These are phyloP conservation scores for Aquatica leii DNA, from an alignment of 2,888 invertebrate species.

Conservation along the genomic window DNA sequence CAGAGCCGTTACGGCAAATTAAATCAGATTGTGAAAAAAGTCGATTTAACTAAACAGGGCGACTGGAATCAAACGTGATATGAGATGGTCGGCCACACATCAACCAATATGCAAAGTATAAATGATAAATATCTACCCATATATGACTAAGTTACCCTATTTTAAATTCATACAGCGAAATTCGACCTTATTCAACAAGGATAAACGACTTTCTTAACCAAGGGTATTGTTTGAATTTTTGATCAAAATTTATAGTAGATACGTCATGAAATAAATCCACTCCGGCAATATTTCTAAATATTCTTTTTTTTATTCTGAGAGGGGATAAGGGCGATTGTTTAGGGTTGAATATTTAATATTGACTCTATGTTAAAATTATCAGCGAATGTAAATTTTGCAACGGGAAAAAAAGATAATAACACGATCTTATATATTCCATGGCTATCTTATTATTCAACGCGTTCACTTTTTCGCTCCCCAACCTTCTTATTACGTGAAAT, in stretches of 20 bases:
- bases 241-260: conserved; percentile 55
- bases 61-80: conserved; percentile 11
- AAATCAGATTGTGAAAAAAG: not conserved
- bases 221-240: conserved; percentile 51
- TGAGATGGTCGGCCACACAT: conserved; percentile 31
- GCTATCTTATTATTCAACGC: conserved; percentile 55
- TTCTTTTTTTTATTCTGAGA: conserved; percentile 20
- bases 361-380: conserved; percentile 24
- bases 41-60: not conserved
- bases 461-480: conserved; percentile 56
- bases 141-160: conserved; percentile 42
- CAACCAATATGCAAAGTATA: conserved; percentile 46
- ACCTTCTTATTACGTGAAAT: conserved; percentile 58
- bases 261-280: conserved; percentile 56
- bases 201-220: conserved; percentile 40
- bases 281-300: conserved; percentile 52
- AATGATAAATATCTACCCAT: conserved; percentile 46
- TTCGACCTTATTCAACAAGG: conserved; percentile 39
- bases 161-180: conserved; percentile 34
- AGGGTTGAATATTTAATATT: conserved; percentile 33
- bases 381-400: conserved; percentile 27
- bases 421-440: conserved; percentile 39
- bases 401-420: conserved; percentile 25
- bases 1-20: too few relatives aligned
- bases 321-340: conserved; percentile 33